These are phyloP conservation scores for Eumeta japonica DNA, from an alignment of 1,140 invertebrate species.

Conservation along the genomic window DNA sequence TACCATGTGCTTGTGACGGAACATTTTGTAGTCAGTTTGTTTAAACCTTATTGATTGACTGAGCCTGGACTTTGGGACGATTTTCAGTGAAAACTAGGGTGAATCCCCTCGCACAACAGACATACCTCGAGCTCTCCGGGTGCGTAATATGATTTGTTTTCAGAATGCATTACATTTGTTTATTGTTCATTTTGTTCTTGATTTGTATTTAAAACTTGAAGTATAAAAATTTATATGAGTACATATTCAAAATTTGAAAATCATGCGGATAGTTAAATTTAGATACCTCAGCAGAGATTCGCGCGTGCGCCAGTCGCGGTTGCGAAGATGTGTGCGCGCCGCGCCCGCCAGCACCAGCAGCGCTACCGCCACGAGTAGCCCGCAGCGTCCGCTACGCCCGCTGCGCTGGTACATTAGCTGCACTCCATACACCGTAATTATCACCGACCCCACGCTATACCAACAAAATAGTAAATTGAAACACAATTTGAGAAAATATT, in stretches of 20 bases:
- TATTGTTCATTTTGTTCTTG: conserved; percentile 2
- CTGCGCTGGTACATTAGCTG: conserved; percentile 61
- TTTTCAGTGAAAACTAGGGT: too few species aligned
- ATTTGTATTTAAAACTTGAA: neutral
- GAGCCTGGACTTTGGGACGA: too few species aligned
- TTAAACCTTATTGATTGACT: too few species aligned
- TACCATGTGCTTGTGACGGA: too few species aligned
- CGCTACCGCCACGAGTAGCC: conserved; percentile 43
- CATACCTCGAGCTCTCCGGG: too few species aligned
- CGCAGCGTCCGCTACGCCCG: conserved; percentile 30
- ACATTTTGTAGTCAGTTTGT: too few species aligned
- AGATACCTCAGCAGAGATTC: conserved; percentile 70
- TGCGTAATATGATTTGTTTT: too few species aligned
- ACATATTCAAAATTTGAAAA: neutral
- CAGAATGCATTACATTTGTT: too few species aligned
- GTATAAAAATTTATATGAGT: neutral
- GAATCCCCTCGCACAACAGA: too few species aligned
- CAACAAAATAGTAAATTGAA: conserved; percentile 9
- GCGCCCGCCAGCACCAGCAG: conserved; percentile 64
- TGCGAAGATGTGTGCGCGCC: conserved; percentile 68
- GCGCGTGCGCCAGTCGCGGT: conserved; percentile 76
- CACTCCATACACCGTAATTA: conserved; percentile 64
- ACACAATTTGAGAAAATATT: too few species aligned
- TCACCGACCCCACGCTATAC: conserved; percentile 67
- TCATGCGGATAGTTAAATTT: neutral